Evolutionary conservation across 2,888 invertebrate genomes (phyloP).

Genomic region (Hirudinaria manillensis): DNA sequence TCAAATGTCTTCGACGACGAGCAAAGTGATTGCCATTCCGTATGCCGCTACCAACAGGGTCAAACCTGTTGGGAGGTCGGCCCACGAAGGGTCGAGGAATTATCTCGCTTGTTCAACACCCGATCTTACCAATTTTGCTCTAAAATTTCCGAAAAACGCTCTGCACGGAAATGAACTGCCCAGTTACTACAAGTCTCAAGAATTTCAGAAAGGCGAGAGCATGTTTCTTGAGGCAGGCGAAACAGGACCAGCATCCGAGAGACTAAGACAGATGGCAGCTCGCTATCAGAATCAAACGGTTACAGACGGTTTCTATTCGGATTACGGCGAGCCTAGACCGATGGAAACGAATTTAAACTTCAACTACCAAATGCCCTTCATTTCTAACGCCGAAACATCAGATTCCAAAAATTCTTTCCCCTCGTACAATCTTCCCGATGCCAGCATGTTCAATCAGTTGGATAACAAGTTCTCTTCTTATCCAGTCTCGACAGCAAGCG

Average conservation of each 20-base stretch:
- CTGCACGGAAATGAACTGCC: not conserved
- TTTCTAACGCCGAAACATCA: too few relatives aligned
- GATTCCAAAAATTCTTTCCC: too few relatives aligned
- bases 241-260: conserved; percentile 25
- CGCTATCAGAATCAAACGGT: conserved; percentile 19
- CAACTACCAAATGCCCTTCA: too few relatives aligned
- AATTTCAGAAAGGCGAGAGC: not conserved
- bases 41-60: not conserved
- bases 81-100: not conserved
- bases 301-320: conserved; percentile 5
- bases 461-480: too few relatives aligned
- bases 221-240: not conserved
- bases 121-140: not conserved
- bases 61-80: not conserved
- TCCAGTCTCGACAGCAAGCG: too few relatives aligned
- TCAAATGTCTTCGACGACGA: not conserved
- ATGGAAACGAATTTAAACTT: too few relatives aligned
- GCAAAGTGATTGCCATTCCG: not conserved
- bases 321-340: too few relatives aligned
- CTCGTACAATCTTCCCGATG: too few relatives aligned
- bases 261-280: conserved; percentile 25
- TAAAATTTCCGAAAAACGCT: not conserved
- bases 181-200: not conserved
- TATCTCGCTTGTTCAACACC: not conserved
- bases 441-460: too few relatives aligned